Percentiles rank a stretch among this genome's conserved stretches.
Evolutionary conservation across 2,113 vertebrate species (phyloP).

Genomic region (Heterotilapia buettikoferi): DNA sequence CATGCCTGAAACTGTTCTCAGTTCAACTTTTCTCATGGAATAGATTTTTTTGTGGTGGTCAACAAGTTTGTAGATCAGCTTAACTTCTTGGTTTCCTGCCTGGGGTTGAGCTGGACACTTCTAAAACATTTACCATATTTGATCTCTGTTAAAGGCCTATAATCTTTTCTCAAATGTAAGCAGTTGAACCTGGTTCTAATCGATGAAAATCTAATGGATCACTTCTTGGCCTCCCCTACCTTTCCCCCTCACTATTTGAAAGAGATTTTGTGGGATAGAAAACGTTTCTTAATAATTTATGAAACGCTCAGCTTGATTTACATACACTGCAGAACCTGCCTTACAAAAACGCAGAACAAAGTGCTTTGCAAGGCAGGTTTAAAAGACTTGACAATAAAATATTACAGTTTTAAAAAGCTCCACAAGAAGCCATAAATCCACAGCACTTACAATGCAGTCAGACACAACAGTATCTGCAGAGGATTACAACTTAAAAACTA

Average conservation of each 20-base stretch:
- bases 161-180: neutral
- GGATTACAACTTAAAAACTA: neutral
- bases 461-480: neutral
- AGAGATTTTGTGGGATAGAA: neutral
- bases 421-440: neutral
- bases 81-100: neutral
- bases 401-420: fast-evolving
- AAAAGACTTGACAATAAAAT: neutral
- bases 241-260: fast-evolving
- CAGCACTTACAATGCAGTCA: fast-evolving
- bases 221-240: fast-evolving
- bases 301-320: neutral
- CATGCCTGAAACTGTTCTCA: neutral
- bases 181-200: neutral
- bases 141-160: neutral
- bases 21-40: neutral
- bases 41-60: neutral
- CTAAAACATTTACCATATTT: neutral
- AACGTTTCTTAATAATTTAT: neutral
- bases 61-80: neutral
- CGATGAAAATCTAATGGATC: neutral
- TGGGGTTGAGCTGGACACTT: neutral
- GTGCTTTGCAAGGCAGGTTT: neutral
- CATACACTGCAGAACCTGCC: neutral
- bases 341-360: neutral